Evolutionary conservation across 1,140 invertebrate genomes (phyloP), one percentile per base, ranked within the genome.

Genomic region (Trachymyrmex cornetzi): DNA sequence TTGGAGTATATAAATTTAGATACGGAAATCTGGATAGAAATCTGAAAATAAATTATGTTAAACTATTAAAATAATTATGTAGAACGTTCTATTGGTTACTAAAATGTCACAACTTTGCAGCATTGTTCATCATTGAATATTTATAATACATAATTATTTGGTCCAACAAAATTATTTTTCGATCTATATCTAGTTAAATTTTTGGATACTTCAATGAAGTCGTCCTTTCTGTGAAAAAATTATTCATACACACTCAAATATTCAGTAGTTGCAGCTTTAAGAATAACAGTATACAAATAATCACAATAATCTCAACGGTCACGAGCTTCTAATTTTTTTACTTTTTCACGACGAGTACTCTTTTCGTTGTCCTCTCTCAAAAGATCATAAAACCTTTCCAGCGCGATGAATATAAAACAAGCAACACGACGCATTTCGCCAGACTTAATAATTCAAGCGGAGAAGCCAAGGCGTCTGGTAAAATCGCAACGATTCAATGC

Each of bases 381-480:
- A 59, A 50, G 9, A 74, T 48, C 53, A 57, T 71, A 48, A 14
- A 61, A 61, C 7, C 66, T 57, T 72, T 50, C 34, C 67, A 14
- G 24, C 67, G 67, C 55, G 55, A 61, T 74, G 71, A 82, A 72
- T 74, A 61, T 74, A 48, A 74, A 75, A 74, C 67, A 48, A 72
- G 53, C 53, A 22, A 24, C 34, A 61, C 53, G 38, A 74, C 38
- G 38, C 38, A 16, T 84, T 61, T 57, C 69, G 55, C 24, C n/a
- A 14, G 24, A 84, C 38, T 84, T 84, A 74, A 84, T 84, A 84
- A 84, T 84, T 84, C 55, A 84, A 64, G 5, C 55, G 69, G 38
- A 38, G 80, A 48, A 82, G 38, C 55, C 57, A 55, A 75, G 80
- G 80, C 38, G 55, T 74, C 69, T 74, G 38, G 80, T 14, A 57